Evolutionary conservation across 2,888 invertebrate species (phyloP).

Genomic region (Drosophila lutescens): DNA sequence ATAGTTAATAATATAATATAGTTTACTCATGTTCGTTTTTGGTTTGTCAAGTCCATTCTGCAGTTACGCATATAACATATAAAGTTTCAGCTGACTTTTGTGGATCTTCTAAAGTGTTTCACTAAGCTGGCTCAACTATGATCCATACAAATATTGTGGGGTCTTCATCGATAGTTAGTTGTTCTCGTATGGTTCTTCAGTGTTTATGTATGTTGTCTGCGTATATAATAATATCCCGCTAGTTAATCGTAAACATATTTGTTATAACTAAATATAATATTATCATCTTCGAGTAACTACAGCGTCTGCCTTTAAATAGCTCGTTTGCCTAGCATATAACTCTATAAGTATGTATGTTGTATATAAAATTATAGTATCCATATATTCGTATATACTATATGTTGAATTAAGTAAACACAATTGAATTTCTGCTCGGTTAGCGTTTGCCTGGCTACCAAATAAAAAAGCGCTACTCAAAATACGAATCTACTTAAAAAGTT

Average conservation of each 20-base stretch:
- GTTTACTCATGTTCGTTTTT: conserved; percentile 36
- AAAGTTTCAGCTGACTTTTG: conserved; percentile 62
- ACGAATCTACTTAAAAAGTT: conserved; percentile 38
- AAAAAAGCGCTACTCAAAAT: conserved; percentile 54
- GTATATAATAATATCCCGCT: conserved; percentile 73
- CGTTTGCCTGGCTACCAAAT: conserved; percentile 52
- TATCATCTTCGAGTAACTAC: conserved; percentile 63
- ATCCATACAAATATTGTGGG: conserved; percentile 46
- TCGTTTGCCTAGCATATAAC: conserved; percentile 55
- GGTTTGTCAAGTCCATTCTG: conserved; percentile 58
- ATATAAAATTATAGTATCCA: conserved; percentile 66
- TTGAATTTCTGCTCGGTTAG: conserved; percentile 53
- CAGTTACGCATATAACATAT: conserved; percentile 55
- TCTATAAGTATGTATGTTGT: conserved; percentile 54
- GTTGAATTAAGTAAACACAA: conserved; percentile 57
- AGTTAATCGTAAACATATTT: conserved; percentile 67
- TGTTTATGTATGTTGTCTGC: conserved; percentile 56
- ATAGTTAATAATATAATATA: conserved; percentile 48
- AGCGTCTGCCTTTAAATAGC: conserved; percentile 71
- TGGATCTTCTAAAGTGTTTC: conserved; percentile 53
- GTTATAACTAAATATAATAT: conserved; percentile 68
- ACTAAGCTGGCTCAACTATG: conserved; percentile 60
- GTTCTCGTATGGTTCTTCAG: conserved; percentile 36
- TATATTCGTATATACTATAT: conserved; percentile 56
- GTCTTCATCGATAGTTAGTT: conserved; percentile 53